Conservation (phyloP, 2,113 vertebrate genomes). For the Lanius ludovicianus region DNA sequence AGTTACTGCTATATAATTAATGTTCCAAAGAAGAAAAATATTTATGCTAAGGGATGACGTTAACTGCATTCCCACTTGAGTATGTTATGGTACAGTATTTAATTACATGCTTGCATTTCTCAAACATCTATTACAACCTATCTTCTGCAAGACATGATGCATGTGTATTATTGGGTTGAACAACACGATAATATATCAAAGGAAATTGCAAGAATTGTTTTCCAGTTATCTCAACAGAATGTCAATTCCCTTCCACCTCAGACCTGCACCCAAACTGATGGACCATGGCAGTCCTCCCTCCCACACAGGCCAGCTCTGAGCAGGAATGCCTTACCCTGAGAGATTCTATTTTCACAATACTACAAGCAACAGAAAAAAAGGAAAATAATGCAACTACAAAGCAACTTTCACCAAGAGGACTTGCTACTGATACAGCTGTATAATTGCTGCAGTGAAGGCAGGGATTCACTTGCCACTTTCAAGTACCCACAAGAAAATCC, state of each 20-base stretch:
- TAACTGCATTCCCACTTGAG: constrained; percentile 8
- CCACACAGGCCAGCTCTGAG: background rate
- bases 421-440: background rate
- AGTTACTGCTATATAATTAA: background rate
- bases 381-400: background rate
- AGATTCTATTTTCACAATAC: background rate
- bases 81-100: background rate
- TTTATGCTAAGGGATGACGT: background rate
- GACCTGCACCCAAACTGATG: background rate
- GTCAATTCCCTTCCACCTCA: background rate
- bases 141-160: background rate
- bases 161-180: background rate
- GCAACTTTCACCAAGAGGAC: background rate
- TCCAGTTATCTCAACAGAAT: background rate
- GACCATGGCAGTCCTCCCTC: background rate
- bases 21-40: constrained; percentile 30
- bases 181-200: background rate
- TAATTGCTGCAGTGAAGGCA: background rate
- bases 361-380: background rate
- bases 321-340: background rate
- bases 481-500: background rate
- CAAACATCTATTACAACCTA: background rate
- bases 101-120: constrained; percentile 15
- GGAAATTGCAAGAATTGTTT: background rate
- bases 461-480: background rate